Base-by-base conservation (phyloP, 2,888 invertebrate species). In the Kuschelorhynchus macadamiae region DNA sequence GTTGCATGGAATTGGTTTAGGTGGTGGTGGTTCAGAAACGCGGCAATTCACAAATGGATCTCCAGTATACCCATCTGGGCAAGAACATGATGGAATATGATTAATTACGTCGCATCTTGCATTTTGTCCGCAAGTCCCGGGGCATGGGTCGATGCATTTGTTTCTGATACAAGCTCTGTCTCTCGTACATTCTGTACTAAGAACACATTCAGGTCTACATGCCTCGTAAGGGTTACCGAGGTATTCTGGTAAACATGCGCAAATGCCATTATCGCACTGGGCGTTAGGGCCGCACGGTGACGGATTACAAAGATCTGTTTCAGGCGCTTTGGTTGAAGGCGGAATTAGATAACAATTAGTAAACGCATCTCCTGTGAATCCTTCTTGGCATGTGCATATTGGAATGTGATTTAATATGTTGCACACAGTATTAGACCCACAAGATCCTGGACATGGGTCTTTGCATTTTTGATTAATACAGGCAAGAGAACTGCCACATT, bases 381-480 rank as follows among this genome's bases (percentile, higher is more conserved):
- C 91, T 70, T 89, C 89, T 72, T 90, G 88, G 77, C 93, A 93
- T 0, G 90, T 90, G 80, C 93, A 93, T 41, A 92, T 89, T n/a
- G 94, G 93, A 33, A 92, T 88, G 80, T 94, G 94, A 80, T 92
- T 93, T 20, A 91, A 81, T 5, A 94, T 91, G 72, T 91, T 90
- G 75, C 94, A 94, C 74, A 89, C 88, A 3, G 93, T 92, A 79
- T 92, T 91, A 12, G 91, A 86, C 12, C 94, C 94, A 76, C 94
- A 94, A 0, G 93, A 93, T 8, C 93, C 93, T 11, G 91, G 89
- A 73, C 94, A 95, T 20, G 94, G 94, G 84, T 94, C 92, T 79
- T 88, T 87, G 81, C 95, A 95, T 82, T 89, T 92, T 79, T 91
- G 90, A 77, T 91, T 90, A 36, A 93, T 89, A 76, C 94, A 92